Conservation (phyloP, 2,797 vertebrate genomes). For the Sarcoramphus papa region DNA sequence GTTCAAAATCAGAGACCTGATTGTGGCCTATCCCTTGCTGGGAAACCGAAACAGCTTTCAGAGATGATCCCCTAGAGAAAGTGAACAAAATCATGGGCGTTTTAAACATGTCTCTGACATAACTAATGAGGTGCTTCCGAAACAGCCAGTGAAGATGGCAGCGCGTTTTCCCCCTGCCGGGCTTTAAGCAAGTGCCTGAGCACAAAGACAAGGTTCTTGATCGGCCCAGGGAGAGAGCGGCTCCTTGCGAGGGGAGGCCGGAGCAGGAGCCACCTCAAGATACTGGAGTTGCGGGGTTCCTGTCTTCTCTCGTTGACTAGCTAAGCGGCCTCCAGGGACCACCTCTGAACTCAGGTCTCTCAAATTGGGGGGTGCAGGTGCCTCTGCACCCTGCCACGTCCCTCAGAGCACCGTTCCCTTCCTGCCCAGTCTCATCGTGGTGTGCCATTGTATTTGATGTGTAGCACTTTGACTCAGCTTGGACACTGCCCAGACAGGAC, state of each 20-base stretch:
- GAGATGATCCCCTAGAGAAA: background rate
- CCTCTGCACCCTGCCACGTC: accelerated
- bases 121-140: background rate
- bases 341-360: background rate
- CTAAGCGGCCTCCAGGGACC: background rate
- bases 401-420: background rate
- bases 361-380: background rate
- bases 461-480: background rate
- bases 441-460: background rate
- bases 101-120: background rate
- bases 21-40: background rate
- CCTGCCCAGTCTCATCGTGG: background rate
- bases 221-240: accelerated
- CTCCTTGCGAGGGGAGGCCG: background rate
- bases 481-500: background rate
- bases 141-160: background rate
- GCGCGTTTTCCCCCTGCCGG: background rate
- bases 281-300: background rate
- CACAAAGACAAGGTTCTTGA: background rate
- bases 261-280: background rate
- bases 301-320: background rate
- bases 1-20: background rate
- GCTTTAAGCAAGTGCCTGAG: background rate
- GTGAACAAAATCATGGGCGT: accelerated
- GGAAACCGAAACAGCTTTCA: background rate